phyloP scores from a whole-genome alignment of 2,797 vertebrate species.

The Sebastolobus alascanus region DNA sequence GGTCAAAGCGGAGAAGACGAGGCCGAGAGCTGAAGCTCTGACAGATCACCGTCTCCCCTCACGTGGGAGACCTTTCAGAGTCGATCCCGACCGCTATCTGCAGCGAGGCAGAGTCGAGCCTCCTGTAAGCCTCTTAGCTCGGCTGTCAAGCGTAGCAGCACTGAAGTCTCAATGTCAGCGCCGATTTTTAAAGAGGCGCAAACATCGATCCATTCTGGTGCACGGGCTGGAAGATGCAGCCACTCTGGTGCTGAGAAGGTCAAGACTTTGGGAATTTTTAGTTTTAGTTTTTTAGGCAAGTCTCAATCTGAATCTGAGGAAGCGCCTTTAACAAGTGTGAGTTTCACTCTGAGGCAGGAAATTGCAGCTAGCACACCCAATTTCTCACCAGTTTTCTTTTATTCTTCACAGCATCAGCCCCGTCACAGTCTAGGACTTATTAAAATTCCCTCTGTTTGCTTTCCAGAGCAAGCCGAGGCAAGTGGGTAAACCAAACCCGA shows the following conservation, averaged over 20 bases:
- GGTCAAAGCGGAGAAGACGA: slow-evolving; percentile 35
- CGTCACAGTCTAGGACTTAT: slow-evolving; percentile 43
- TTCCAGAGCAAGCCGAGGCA: slow-evolving; percentile 30
- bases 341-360: slow-evolving; percentile 58
- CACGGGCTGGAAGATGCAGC: neutral
- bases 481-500: slow-evolving; percentile 42
- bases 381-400: slow-evolving; percentile 57
- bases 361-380: slow-evolving; percentile 42
- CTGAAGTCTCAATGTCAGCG: slow-evolving; percentile 60
- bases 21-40: slow-evolving; percentile 8
- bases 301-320: slow-evolving; percentile 36
- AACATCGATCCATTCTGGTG: slow-evolving; percentile 46
- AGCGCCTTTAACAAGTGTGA: slow-evolving; percentile 42
- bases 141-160: slow-evolving; percentile 50
- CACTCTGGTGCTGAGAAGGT: neutral
- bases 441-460: slow-evolving; percentile 50
- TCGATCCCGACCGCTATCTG: slow-evolving; percentile 1
- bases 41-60: slow-evolving; percentile 1
- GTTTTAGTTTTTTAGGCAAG: neutral
- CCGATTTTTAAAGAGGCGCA: slow-evolving; percentile 25
- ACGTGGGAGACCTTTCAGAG: neutral
- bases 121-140: slow-evolving; percentile 62
- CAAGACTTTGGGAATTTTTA: slow-evolving; percentile 3
- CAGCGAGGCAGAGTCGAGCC: slow-evolving; percentile 20
- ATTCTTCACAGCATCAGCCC: slow-evolving; percentile 54